Conservation (phyloP, 2,113 vertebrate species). For the Daboia siamensis region DNA sequence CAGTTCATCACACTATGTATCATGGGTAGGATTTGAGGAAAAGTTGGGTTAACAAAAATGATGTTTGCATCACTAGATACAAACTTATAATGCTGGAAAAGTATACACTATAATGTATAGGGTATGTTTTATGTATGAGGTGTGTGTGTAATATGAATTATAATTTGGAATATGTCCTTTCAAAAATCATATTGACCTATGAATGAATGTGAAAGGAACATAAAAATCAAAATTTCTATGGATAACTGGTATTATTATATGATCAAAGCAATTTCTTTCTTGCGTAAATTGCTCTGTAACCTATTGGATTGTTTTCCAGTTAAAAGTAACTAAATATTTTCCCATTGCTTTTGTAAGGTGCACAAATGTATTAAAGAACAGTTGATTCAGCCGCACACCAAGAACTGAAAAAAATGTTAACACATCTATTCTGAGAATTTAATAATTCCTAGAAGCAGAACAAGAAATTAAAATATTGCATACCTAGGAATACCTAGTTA, state of each 20-base stretch:
- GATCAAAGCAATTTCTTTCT: constrained; percentile 18
- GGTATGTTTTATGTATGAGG: not conserved
- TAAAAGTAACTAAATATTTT: constrained; percentile 30
- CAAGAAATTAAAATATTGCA: constrained; percentile 36
- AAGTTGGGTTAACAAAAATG: not conserved
- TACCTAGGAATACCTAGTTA: constrained; percentile 19
- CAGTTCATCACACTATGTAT: not conserved
- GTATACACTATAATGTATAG: not conserved
- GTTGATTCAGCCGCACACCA: not conserved
- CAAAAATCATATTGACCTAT: constrained; percentile 1
- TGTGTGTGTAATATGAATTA: constrained; percentile 7
- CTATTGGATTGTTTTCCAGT: constrained; percentile 42
- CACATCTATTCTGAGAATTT: constrained; percentile 29
- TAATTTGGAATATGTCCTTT: constrained; percentile 26
- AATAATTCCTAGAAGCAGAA: constrained; percentile 19
- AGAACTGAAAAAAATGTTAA: constrained; percentile 30
- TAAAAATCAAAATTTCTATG: constrained; percentile 33
- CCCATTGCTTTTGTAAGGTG: constrained; percentile 32
- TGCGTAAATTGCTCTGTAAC: constrained; percentile 42
- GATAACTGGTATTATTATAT: constrained; percentile 39
- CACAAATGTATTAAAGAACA: constrained; percentile 36
- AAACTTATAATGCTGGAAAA: not conserved
- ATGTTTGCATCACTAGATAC: not conserved
- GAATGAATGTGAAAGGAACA: constrained; percentile 14
- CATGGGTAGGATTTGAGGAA: not conserved